Base-by-base conservation (phyloP, 1,140 invertebrate species). In the Apis laboriosa region DNA sequence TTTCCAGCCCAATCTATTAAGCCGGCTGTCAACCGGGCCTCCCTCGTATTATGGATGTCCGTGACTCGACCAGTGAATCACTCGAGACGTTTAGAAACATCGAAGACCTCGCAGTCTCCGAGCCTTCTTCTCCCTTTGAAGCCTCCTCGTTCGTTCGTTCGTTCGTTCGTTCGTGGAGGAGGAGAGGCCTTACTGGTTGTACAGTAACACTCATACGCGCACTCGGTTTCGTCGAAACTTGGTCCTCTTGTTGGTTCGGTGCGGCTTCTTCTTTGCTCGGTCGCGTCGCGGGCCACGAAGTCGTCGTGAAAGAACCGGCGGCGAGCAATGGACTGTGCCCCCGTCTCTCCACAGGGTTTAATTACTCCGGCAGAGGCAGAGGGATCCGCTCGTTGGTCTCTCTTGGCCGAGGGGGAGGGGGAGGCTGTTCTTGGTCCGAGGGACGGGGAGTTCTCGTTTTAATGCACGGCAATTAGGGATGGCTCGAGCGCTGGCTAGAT, bases 71-170 rank as follows among this genome's bases (percentile, higher is more conserved):
- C 79, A 53, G 53, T 81, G 80, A 81, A 81, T 81, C 80, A 68
- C 53, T 11, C 13, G 63, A 28, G 73, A 76, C 73, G 80, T 81
- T 81, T 76, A 60, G 73, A 81, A 81, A 77, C 80, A 60, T 77
- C 12, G 60, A 64, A 63, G 17, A 74, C 66, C 13, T n/a, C 8
- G 13, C 21, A 7, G 9, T 51, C 17, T 12, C n/a, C 15, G 13
- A 13, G 34, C 21, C 11, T 7, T 12, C 12, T 4, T 53, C 24
- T 34, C 2, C 51, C 79, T 76, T 81, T 75, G 79, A 73, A 63
- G 19, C 58, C 8, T 11, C 5, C 34, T 7, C 11, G 58, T 15
- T 56, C 5, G 13, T 5, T 56, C 28, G 28, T 28, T 28, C 34
- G 34, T 2, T 56, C 5, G 13, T 5, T 56, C 28, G 28, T 28